Evolutionary conservation across 2,113 vertebrate species (phyloP).

Genomic region (Lonchura striata): DNA sequence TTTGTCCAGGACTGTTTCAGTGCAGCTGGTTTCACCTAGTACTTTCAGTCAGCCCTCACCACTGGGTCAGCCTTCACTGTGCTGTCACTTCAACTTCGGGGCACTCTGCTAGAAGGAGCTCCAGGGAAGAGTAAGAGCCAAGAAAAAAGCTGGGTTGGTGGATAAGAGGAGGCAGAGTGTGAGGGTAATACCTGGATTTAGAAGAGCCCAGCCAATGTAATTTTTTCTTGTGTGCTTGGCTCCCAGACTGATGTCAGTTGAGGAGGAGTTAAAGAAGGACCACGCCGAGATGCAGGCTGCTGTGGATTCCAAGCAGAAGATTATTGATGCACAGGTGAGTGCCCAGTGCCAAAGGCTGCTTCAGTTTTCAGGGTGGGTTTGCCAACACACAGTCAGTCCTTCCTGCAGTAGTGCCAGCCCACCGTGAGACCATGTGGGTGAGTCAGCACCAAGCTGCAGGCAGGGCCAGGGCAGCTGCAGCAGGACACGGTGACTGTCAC

Average conservation of each 20-base stretch:
- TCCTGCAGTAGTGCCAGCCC: background rate
- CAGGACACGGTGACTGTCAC: background rate
- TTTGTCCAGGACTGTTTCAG: background rate
- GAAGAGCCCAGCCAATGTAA: background rate
- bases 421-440: accelerated
- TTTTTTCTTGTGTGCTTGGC: background rate
- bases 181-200: background rate
- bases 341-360: background rate
- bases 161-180: background rate
- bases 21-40: background rate
- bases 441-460: background rate
- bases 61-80: background rate
- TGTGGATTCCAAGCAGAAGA: slow-evolving; percentile 98
- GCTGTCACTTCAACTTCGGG: background rate
- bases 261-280: slow-evolving; percentile 98
- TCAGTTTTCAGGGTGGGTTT: background rate
- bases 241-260: slow-evolving; percentile 93
- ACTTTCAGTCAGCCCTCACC: background rate
- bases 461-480: background rate
- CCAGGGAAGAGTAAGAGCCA: background rate
- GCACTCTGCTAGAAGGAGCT: background rate
- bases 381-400: background rate
- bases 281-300: slow-evolving; percentile 97
- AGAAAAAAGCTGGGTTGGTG: background rate
- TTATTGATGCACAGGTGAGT: slow-evolving; percentile 95